Base-by-base conservation (phyloP, 2,797 vertebrate species). In the Myotis planiceps region DNA sequence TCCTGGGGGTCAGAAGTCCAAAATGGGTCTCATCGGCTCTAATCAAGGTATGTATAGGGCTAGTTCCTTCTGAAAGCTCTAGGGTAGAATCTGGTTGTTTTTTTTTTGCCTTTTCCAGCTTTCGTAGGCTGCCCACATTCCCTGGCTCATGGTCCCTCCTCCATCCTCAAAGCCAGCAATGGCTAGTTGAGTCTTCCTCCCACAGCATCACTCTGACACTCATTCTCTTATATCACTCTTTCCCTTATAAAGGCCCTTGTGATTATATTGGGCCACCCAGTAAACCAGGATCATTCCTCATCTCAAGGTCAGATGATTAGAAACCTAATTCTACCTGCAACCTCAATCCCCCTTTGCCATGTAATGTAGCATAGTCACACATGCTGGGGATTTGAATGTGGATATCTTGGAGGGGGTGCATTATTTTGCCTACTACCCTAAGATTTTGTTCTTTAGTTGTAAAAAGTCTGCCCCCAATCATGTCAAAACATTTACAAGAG, bases 361-460 rank as follows among this genome's bases (percentile, higher is more conserved):
- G 1, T n/a, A 71, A 53, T 21, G 6, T 8, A 49, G 27, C 34
- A 47, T 9, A 14, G 2, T 88, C 39, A 75, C 1, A 42, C 29
- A 32, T 19, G 63, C 42, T 45, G 25, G 34, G 32, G 42, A 69
- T 39, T 51, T 51, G 51, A 32, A 18, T 15, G 34, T 60, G 25
- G 27, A 18, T 6, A 16, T 60, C 27, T 80, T n/a, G 51, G 19
- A 14, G 0, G n/a, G 0, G n/a, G 10, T 9, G 23, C 0, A 23
- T 80, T 85, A 68, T 49, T 86, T 47, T 58, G 32, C 16, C 58
- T 66, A 75, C 29, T 39, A 69, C 23, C 21, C 5, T 68, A 42
- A 9, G 47, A 15, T 42, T 18, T 68, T n/a, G 29, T 90, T 53
- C 19, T 58, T 69, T 53, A 42, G 75, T 42, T 90, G 9, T 74